Percentiles rank a stretch among this genome's conserved stretches.
Conservation (phyloP, 2,888 invertebrate species). For the Epinotia ramella region DNA sequence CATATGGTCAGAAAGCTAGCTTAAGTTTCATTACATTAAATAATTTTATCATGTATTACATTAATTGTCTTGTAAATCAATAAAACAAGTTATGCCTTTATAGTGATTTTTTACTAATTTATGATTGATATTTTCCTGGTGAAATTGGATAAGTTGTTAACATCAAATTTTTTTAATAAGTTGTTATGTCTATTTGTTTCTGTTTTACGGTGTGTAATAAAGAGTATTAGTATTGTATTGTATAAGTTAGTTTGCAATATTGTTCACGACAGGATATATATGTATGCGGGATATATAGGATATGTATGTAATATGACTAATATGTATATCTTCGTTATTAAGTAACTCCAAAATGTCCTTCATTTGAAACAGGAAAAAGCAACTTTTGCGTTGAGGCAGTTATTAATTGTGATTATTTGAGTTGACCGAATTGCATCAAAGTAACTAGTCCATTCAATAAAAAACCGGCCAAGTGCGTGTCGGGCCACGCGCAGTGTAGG, state of each 20-base stretch:
- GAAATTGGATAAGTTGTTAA: background rate
- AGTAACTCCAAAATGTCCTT: background rate
- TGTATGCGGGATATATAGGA: no score
- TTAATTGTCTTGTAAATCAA: slow-evolving; percentile 40
- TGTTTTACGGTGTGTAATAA: no score
- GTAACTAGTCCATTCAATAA: no score
- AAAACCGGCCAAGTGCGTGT: no score
- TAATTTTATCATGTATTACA: slow-evolving; percentile 38
- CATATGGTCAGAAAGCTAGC: slow-evolving; percentile 42
- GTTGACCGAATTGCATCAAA: no score
- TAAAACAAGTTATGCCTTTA: slow-evolving; percentile 38
- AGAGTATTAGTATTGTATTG: no score
- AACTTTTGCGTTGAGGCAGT: background rate
- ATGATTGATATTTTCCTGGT: slow-evolving; percentile 10
- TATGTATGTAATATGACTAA: no score
- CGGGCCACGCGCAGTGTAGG: no score
- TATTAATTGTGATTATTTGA: background rate
- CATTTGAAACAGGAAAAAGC: background rate
- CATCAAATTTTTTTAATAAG: no score
- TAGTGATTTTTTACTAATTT: background rate
- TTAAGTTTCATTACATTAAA: slow-evolving; percentile 34
- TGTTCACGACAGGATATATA: no score
- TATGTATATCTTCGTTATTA: background rate
- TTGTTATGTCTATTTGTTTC: no score
- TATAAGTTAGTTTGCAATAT: no score